A percentile compares a stretch with the other conserved stretches of the same genome.
phyloP scores from a whole-genome alignment of 2,888 invertebrate species.

The Nymphalis c-album region DNA sequence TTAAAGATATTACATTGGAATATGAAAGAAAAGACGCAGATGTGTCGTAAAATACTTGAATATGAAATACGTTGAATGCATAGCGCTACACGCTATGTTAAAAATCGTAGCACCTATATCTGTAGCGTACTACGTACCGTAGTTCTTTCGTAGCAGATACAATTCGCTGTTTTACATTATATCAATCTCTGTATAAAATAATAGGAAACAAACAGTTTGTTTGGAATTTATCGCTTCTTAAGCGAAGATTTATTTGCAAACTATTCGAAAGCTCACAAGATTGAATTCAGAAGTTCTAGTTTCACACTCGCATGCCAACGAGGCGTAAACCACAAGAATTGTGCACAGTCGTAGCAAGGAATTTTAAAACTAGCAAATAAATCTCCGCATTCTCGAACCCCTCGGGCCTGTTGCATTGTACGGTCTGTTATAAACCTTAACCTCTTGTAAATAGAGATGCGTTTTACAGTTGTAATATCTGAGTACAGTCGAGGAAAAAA shows the following conservation, averaged over 20 bases:
- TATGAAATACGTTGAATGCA: neutral
- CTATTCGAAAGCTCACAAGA: slow-evolving; percentile 34
- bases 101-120: neutral
- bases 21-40: too few relatives aligned
- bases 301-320: slow-evolving; percentile 31
- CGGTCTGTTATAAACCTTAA: slow-evolving; percentile 19
- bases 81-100: neutral
- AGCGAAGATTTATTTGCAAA: slow-evolving; percentile 33
- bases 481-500: slow-evolving; percentile 15
- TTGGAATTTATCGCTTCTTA: slow-evolving; percentile 32
- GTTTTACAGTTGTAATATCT: slow-evolving; percentile 2
- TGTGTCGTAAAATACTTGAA: neutral
- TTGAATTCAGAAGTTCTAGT: slow-evolving; percentile 33
- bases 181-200: slow-evolving; percentile 9
- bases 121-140: slow-evolving; percentile 6
- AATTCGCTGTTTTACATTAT: neutral
- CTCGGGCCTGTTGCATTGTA: slow-evolving; percentile 29
- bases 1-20: too few relatives aligned
- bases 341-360: slow-evolving; percentile 27
- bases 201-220: slow-evolving; percentile 15
- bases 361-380: slow-evolving; percentile 39
- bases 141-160: slow-evolving; percentile 4
- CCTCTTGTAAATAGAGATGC: slow-evolving; percentile 5
- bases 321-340: slow-evolving; percentile 37
- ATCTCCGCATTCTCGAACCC: slow-evolving; percentile 34